Conservation (phyloP, 2,797 vertebrate species). For the Anguilla megastoma region DNA sequence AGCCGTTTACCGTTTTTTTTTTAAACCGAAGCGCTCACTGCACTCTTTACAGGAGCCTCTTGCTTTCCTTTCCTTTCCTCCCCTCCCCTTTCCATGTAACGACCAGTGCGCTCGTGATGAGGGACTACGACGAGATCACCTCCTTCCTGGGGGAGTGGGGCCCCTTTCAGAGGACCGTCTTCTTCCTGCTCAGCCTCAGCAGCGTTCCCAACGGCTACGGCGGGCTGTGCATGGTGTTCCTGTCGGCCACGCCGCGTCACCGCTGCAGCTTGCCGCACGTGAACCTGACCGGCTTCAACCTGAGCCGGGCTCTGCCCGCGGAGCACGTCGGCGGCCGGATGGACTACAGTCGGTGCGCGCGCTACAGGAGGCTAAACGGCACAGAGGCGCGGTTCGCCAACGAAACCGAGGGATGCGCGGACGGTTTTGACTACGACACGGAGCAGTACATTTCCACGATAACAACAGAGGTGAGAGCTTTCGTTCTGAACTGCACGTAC, state of each 20-base stretch:
- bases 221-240: constrained; percentile 47
- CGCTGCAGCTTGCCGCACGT: constrained; percentile 27
- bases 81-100: background rate
- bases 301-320: background rate
- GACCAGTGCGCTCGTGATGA: background rate
- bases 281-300: background rate
- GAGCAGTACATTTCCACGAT: constrained; percentile 39
- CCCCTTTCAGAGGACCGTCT: constrained; percentile 39
- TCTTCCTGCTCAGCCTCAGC: constrained; percentile 44
- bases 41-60: background rate
- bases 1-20: background rate
- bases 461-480: constrained; percentile 40
- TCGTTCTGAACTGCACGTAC: background rate
- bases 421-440: constrained; percentile 42
- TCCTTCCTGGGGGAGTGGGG: constrained; percentile 48
- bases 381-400: background rate
- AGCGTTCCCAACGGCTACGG: constrained; percentile 45
- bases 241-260: constrained; percentile 41
- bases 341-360: constrained; percentile 20
- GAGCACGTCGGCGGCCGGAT: background rate
- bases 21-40: background rate
- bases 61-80: background rate
- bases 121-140: constrained; percentile 44
- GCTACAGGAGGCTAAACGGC: constrained; percentile 10
- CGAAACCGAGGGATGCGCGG: constrained; percentile 18